Evolutionary conservation across 1,140 invertebrate genomes (phyloP), one percentile per base, ranked within the genome.

Genomic region (Wiebesia pumilae): DNA sequence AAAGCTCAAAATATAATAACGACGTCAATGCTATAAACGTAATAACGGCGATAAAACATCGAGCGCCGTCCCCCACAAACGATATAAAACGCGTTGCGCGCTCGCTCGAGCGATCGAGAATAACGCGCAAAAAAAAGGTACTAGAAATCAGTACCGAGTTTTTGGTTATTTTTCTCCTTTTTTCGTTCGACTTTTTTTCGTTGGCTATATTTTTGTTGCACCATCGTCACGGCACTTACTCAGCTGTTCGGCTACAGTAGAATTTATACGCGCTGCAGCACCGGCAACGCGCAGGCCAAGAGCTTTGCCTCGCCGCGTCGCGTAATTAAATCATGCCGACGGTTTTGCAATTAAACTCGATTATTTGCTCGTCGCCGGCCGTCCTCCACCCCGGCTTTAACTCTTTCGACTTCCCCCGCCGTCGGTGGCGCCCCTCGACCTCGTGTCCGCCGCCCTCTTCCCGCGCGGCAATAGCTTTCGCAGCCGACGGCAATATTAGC

Each of bases 321-420:
- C 91, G 92, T 94, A 94, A 94, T 94, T 94, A 94, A 94, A 94
- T 94, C 93, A 94, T 93, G 92, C 92, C 93, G 92, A 93, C 93
- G 93, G 92, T 94, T 94, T 94, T 93, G 93, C 93, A 94, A 94
- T 94, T 94, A 94, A 94, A 93, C 93, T 94, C 93, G 93, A 94
- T 94, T 93, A 94, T 94, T 94, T 93, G 93, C 93, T 93, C 92
- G 93, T 93, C 92, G 92, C 91, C 90, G 89, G 89, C 88, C 90
- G 87, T 90, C 91, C 89, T 88, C 51, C 62, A 43, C 69, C 71
- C 24, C 14, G 3, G 47, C 85, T 87, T 62, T 91, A 93, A 93
- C 93, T 94, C 93, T 93, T 93, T 93, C 91, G 88, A 90, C 40
- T 43, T 35, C 33, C 87, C 75, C 84, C 62, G 87, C 69, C 87